These are phyloP conservation scores for Leptobrachium leishanense DNA, from an alignment of 2,113 vertebrate genomes.

Conservation along the genomic window DNA sequence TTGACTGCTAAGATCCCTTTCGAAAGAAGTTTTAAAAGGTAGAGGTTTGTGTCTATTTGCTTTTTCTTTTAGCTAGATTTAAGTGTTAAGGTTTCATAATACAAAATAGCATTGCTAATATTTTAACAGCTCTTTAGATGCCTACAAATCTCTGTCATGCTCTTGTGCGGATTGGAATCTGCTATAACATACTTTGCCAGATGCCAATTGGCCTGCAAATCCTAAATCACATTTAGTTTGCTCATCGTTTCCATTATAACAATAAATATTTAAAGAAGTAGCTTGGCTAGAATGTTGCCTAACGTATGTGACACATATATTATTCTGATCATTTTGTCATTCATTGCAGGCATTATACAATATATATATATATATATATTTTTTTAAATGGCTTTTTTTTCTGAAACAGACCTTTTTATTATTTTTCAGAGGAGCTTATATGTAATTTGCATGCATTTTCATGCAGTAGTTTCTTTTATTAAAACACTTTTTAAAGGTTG, in stretches of 20 bases:
- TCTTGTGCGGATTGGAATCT: neutral
- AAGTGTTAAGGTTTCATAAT: neutral
- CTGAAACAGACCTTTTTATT: no score
- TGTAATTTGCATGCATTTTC: no score
- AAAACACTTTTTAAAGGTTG: no score
- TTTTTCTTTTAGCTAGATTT: neutral
- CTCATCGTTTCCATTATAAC: neutral
- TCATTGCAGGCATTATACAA: no score
- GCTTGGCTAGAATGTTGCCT: no score
- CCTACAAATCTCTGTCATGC: neutral
- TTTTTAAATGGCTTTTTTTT: no score
- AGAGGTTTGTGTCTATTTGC: neutral
- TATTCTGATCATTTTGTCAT: no score
- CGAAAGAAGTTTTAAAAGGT: neutral
- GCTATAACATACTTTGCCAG: neutral
- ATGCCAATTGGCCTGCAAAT: neutral
- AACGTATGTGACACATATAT: no score
- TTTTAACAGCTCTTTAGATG: neutral
- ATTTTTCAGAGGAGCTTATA: no score
- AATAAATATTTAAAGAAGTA: no score
- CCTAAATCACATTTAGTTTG: neutral
- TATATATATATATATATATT: no score
- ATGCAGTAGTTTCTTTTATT: no score
- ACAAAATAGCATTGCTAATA: neutral
- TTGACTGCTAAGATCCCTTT: neutral